Evolutionary conservation across 2,888 invertebrate genomes (phyloP), one percentile per base, ranked within the genome.

Genomic region (Mamestra brassicae): DNA sequence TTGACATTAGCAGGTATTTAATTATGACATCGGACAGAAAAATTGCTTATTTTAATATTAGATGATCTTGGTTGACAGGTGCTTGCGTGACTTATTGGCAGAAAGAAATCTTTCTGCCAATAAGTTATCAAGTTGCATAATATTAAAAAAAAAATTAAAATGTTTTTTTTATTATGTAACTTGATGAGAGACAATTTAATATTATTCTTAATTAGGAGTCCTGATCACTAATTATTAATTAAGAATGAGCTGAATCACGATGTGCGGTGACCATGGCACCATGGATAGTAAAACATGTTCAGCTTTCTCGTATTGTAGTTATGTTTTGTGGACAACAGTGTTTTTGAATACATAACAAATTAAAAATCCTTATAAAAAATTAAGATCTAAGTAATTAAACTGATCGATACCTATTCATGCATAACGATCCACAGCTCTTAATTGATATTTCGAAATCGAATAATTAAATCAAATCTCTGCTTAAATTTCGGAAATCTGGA

Each of bases 401-500:
- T 60, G 15, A 36, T 36, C 45, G 6, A 68, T 26, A 52, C 8
- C 2, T 54, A 52, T 71, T 26, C 10, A 64, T 42, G 11, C 50
- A 57, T 58, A 70, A 58, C 42, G 50, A 74, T 64, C 42, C 38
- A 69, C 34, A 60, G 47, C 26, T 47, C 26, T 55, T 45, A 47
- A 61, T 58, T 54, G 58, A 66, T 52, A 62, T 62, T 67, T 76
- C 47, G 47, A 61, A 84, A 73, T 58, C n/a, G n/a, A 65, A 34
- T 61, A 74, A 66, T 17, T 50, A 36, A 70, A 74, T 60, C 10
- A 61, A 77, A 57, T 42, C 3, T 60, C 0, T 26, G 26, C 26
- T 26, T 26, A 58, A 64, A 79, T 76, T 85, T 73, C 71, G 58
- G 62, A 82, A 85, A 85, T 71, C 58, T 83, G 13, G 63, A 85